Evolutionary conservation across 2,113 vertebrate species (phyloP).

Genomic region (Tyto alba): DNA sequence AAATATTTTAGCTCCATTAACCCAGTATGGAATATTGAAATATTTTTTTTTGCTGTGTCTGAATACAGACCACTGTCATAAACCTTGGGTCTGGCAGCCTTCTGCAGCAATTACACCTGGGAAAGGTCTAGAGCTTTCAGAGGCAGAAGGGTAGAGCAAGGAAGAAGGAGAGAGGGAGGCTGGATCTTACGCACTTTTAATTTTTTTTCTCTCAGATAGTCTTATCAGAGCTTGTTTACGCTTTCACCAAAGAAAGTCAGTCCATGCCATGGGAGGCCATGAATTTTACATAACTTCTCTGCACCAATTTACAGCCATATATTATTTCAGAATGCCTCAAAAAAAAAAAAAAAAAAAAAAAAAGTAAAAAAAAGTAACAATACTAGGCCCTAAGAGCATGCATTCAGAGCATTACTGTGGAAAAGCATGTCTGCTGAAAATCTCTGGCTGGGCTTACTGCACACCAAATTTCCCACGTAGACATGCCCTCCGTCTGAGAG

Average conservation of each 20-base stretch:
- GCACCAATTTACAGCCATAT: not conserved
- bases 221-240: not conserved
- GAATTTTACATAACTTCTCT: not conserved
- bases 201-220: not conserved
- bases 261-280: not conserved
- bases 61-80: not conserved
- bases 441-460: slow-evolving; percentile 3
- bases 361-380: not conserved
- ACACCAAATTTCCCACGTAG: slow-evolving; percentile 25
- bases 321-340: not conserved
- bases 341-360: not conserved
- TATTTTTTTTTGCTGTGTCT: not conserved
- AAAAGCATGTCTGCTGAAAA: not conserved
- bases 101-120: not conserved
- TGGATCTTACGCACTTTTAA: not conserved
- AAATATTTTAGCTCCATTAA: not conserved
- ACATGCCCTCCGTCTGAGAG: not conserved
- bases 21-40: not conserved
- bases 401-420: not conserved
- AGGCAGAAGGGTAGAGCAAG: not conserved
- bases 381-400: not conserved
- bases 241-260: not conserved
- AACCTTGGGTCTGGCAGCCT: not conserved
- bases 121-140: not conserved
- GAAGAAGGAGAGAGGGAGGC: not conserved